Base-by-base conservation (phyloP, 2,888 invertebrate species). In the Lycophotia porphyrea region DNA sequence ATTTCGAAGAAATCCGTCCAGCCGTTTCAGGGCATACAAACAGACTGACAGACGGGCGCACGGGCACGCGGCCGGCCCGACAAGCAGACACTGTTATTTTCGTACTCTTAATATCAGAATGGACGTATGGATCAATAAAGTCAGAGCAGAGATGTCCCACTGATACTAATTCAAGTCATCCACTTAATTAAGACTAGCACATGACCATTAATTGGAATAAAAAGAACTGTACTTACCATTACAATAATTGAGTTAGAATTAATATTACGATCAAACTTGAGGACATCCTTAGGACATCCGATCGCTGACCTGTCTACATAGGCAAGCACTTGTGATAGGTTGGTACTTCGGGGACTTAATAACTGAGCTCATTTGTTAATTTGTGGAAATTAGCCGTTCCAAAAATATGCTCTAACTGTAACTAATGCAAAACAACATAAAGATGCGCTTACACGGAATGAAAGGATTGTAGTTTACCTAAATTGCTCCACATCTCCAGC, bases 151-250 rank as follows among this genome's bases (percentile, higher is more conserved):
- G 15, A 36, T 31, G 3, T 21, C 18, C 52, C 5, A 44, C 24
- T 47, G 11, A 69, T 69, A 60, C 24, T n/a, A 42, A 34, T 58
- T 66, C 8, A 65, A 44, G 24, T 52, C 8, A 18, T 52, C 1
- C 39, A n/a, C 21, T 61, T 75, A 18, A 39, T 74, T 27, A 55
- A 8, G n/a, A 49, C 27, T 27, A 42, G n/a, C 15, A 55, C 52
- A 60, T 49, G 13, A n/a, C 36, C 15, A 76, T 39, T 36, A 76
- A 31, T 47, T 27, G 21, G 18, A 61, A 61, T 76, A n/a, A 76
- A 76, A 42, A 69, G 21, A 34, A 34, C 18, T 39, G 27, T 31
- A 39, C 44, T 44, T 44, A 18, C 44, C 36, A 13, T 27, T 18
- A 34, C 31, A 39, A 18, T 31, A 77, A 49, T 39, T 58, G 44